These are phyloP conservation scores for Platyura marginata DNA, from an alignment of 1,140 invertebrate genomes.

Conservation along the genomic window DNA sequence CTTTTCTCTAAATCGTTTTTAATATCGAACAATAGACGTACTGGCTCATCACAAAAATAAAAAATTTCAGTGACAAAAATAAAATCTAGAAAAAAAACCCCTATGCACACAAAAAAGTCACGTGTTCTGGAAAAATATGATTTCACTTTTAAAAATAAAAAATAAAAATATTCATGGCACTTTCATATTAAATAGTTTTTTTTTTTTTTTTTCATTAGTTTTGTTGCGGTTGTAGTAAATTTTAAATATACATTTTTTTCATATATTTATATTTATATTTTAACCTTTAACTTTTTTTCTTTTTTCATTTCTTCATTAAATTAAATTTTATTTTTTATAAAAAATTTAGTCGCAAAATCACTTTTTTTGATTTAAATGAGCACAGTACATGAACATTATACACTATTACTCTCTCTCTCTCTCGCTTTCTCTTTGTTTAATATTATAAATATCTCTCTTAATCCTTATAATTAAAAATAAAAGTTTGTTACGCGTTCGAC, in stretches of 20 bases:
- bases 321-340: neutral
- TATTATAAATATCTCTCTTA: neutral
- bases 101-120: too few relatives aligned
- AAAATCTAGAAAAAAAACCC: too few relatives aligned
- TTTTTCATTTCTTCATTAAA: neutral
- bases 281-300: neutral
- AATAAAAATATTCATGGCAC: too few relatives aligned
- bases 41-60: too few relatives aligned
- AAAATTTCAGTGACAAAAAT: too few relatives aligned
- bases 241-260: neutral
- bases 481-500: too few relatives aligned
- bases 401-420: neutral
- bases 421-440: neutral
- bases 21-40: too few relatives aligned
- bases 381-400: too few relatives aligned
- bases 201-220: neutral
- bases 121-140: too few relatives aligned
- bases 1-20: too few relatives aligned
- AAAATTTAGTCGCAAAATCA: neutral
- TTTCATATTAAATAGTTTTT: too few relatives aligned
- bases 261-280: neutral
- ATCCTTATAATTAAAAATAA: neutral
- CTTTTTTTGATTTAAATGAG: neutral
- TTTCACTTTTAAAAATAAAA: too few relatives aligned
- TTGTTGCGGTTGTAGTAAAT: neutral